Evolutionary conservation across 2,888 invertebrate species (phyloP).

Genomic region (Tethea ocularis): DNA sequence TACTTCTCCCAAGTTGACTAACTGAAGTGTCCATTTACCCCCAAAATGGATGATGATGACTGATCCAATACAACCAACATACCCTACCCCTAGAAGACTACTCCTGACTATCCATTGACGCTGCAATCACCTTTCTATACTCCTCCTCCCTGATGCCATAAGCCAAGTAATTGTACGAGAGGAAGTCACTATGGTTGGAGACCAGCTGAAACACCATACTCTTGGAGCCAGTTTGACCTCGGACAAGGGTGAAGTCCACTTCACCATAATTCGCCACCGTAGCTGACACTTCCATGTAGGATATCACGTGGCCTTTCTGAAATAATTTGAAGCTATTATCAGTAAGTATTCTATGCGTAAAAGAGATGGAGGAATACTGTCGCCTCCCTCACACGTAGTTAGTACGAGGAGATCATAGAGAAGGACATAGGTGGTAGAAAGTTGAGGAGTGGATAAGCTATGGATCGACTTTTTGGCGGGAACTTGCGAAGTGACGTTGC

Average conservation of each 20-base stretch:
- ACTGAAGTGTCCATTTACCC: background rate
- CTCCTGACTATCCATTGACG: constrained; percentile 33
- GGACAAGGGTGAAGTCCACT: constrained; percentile 59
- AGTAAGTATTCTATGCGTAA: no score
- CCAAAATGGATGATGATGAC: background rate
- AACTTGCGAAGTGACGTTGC: no score
- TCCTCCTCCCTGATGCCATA: constrained; percentile 72
- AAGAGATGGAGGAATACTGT: no score
- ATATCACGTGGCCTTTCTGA: constrained; percentile 68
- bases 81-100: background rate
- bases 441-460: no score
- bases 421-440: no score
- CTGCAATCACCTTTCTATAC: constrained; percentile 72
- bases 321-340: no score
- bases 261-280: constrained; percentile 57
- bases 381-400: no score
- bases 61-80: constrained; percentile 1
- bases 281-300: constrained; percentile 65
- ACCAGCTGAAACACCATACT: constrained; percentile 68
- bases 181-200: constrained; percentile 71
- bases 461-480: no score
- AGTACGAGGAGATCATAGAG: no score
- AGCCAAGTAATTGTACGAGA: constrained; percentile 63
- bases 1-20: no score
- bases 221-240: constrained; percentile 61